phyloP scores from a whole-genome alignment of 2,113 vertebrate species.

The Phyllopteryx taeniolatus region DNA sequence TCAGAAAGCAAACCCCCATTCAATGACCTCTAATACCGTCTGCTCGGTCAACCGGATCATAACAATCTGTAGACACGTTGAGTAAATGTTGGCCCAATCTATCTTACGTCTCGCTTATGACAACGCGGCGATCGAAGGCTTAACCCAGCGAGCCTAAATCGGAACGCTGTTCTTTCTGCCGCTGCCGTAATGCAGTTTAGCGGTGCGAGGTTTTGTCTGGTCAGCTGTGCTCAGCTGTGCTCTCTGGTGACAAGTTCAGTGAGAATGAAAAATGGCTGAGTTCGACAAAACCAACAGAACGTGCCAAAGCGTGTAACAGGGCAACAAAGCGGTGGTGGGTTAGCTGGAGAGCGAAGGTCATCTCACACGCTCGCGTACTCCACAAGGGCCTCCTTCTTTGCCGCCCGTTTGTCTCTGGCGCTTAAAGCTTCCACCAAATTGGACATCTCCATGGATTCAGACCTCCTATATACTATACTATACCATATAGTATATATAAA shows the following conservation, averaged over 20 bases:
- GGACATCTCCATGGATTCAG: background rate
- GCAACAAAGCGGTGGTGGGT: slow-evolving; percentile 12
- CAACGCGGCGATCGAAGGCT: background rate
- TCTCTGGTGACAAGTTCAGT: slow-evolving; percentile 1
- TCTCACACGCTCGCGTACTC: slow-evolving; percentile 14
- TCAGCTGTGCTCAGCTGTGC: slow-evolving; percentile 4
- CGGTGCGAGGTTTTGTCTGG: background rate
- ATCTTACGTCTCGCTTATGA: background rate
- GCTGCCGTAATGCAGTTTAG: background rate
- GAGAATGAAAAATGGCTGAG: slow-evolving; percentile 11
- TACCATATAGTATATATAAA: no score
- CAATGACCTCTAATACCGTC: background rate
- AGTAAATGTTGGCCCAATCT: no score
- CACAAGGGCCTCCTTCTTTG: slow-evolving; percentile 1
- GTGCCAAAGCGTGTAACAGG: slow-evolving; percentile 28
- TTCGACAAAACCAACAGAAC: slow-evolving; percentile 12
- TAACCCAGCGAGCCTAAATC: background rate
- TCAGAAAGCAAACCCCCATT: background rate
- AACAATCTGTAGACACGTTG: no score
- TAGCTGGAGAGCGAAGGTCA: slow-evolving; percentile 36
- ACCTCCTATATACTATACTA: background rate
- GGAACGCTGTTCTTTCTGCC: background rate
- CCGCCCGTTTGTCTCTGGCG: slow-evolving; percentile 41
- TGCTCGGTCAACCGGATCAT: no score
- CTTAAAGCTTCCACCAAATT: background rate